Conservation (phyloP, 1,140 invertebrate genomes). For the Stenopsyche tienmushanensis region DNA sequence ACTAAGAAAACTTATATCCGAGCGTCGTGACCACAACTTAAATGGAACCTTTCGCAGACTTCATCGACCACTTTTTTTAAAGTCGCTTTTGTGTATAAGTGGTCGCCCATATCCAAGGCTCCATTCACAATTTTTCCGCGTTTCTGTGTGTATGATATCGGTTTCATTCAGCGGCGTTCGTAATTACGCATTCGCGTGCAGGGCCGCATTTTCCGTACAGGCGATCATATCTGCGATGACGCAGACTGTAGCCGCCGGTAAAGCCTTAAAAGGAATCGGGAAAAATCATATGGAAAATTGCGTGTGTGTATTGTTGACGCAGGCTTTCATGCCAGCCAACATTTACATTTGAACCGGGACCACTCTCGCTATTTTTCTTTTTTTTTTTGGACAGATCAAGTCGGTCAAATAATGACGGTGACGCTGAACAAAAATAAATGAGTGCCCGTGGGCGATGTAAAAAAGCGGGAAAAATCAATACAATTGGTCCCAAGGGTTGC, state of each 20-base stretch:
- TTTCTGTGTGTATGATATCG: constrained; percentile 18
- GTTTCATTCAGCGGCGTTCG: constrained; percentile 35
- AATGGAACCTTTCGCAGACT: too few species aligned
- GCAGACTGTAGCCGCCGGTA: neutral
- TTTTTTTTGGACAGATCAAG: too few species aligned
- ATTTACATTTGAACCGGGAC: neutral
- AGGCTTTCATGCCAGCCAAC: neutral
- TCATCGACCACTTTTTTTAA: too few species aligned
- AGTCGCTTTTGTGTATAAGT: too few species aligned
- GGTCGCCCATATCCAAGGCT: neutral
- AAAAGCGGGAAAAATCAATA: too few species aligned
- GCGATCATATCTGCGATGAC: constrained; percentile 21
- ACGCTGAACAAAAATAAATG: too few species aligned
- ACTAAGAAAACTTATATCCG: too few species aligned
- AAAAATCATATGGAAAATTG: constrained; percentile 13
- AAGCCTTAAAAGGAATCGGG: constrained; percentile 13
- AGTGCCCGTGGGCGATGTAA: too few species aligned
- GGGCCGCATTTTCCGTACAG: neutral
- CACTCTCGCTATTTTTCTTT: neutral
- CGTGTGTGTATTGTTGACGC: constrained; percentile 4
- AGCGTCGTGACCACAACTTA: too few species aligned
- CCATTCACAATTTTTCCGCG: neutral
- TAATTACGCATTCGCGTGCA: constrained; percentile 38
- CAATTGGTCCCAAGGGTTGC: too few species aligned
- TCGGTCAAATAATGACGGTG: constrained; percentile 13